phyloP scores from a whole-genome alignment of 2,888 invertebrate genomes.

The Chorisops tibialis region DNA sequence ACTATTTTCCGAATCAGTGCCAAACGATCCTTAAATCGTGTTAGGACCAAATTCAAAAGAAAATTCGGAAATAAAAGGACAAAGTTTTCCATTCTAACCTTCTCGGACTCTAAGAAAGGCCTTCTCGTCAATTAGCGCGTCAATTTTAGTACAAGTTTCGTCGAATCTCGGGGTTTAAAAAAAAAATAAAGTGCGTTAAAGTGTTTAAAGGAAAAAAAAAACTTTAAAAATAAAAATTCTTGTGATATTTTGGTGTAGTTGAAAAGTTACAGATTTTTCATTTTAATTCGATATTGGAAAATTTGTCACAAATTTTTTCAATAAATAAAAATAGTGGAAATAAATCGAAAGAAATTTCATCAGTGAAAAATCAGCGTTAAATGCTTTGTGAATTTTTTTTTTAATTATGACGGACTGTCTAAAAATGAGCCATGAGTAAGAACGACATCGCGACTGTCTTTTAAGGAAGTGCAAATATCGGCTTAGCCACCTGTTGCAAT shows the following conservation, averaged over 20 bases:
- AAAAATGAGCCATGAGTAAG: not conserved
- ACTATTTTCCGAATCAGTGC: no score
- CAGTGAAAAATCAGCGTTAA: not conserved
- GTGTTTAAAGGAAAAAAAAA: not conserved
- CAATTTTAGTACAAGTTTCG: no score
- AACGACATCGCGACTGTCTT: constrained; percentile 5
- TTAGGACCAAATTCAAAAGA: no score
- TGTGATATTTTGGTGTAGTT: constrained; percentile 33
- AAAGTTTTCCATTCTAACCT: no score
- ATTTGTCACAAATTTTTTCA: no score
- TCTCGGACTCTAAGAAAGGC: no score
- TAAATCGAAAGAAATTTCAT: not conserved
- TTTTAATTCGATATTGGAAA: not conserved
- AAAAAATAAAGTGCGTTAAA: not conserved
- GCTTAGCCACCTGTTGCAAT: not conserved
- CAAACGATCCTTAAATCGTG: no score
- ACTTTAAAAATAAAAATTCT: not conserved
- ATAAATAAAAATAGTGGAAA: not conserved
- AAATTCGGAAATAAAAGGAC: no score
- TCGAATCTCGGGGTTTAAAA: not conserved
- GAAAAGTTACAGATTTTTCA: constrained; percentile 5
- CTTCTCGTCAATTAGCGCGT: no score
- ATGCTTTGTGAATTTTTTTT: not conserved
- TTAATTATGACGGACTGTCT: no score
- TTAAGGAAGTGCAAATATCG: constrained; percentile 7